Conservation (phyloP, 2,888 invertebrate genomes). For the Drosophila eohydei region DNA sequence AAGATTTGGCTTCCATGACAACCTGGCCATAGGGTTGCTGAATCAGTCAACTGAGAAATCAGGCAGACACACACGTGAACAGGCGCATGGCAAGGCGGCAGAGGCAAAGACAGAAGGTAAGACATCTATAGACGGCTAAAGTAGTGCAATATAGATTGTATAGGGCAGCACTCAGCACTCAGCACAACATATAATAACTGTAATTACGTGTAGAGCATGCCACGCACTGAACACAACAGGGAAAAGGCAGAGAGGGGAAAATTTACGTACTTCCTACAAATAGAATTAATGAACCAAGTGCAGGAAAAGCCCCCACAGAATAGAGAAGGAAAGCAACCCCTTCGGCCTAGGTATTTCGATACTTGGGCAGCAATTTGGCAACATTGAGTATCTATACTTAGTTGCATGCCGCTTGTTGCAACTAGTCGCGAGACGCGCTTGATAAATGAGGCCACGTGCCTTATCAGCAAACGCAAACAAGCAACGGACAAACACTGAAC, state of each 20-base stretch:
- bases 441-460: slow-evolving; percentile 84
- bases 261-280: slow-evolving; percentile 65
- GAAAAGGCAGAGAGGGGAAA: slow-evolving; percentile 13
- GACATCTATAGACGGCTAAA: neutral
- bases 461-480: slow-evolving; percentile 77
- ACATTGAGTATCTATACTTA: slow-evolving; percentile 53
- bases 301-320: slow-evolving; percentile 33
- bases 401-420: slow-evolving; percentile 72
- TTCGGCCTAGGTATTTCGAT: slow-evolving; percentile 20
- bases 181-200: slow-evolving; percentile 79
- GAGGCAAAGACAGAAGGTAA: neutral
- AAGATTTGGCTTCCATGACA: slow-evolving; percentile 62
- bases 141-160: slow-evolving; percentile 38
- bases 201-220: slow-evolving; percentile 62
- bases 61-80: slow-evolving; percentile 69
- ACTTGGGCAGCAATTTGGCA: slow-evolving; percentile 47
- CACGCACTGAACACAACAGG: slow-evolving; percentile 18
- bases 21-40: slow-evolving; percentile 53
- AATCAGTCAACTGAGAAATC: slow-evolving; percentile 61
- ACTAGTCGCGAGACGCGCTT: slow-evolving; percentile 67
- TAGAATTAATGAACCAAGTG: slow-evolving; percentile 66
- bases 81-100: slow-evolving; percentile 8
- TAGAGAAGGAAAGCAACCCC: slow-evolving; percentile 46
- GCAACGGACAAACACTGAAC: slow-evolving; percentile 48
- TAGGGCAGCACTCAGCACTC: slow-evolving; percentile 67